A percentile compares a stretch with the other conserved stretches of the same genome.
Conservation (phyloP, 1,140 invertebrate genomes). For the Littorina saxatilis region DNA sequence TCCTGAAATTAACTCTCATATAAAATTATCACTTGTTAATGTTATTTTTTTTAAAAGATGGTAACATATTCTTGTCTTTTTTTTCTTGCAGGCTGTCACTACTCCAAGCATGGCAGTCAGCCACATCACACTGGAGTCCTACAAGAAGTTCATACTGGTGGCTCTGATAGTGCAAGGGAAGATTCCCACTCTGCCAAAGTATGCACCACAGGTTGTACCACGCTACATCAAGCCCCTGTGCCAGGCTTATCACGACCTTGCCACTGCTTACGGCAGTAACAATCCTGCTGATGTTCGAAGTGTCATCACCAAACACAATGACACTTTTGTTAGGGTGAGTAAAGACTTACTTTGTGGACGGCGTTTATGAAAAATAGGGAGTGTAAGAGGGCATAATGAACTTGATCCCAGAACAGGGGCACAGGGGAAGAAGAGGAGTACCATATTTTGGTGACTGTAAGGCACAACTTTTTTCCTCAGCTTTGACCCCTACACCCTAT, state of each 20-base stretch:
- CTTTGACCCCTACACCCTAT: too few species aligned
- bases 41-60: too few species aligned
- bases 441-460: too few species aligned
- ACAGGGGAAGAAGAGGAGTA: too few species aligned
- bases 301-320: conserved; percentile 85
- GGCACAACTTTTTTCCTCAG: too few species aligned
- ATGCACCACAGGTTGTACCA: conserved; percentile 91
- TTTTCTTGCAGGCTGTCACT: conserved; percentile 82
- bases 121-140: conserved; percentile 97
- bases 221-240: conserved; percentile 94
- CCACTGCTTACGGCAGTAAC: conserved; percentile 87
- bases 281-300: conserved; percentile 83
- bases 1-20: too few species aligned
- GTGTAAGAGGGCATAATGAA: too few species aligned
- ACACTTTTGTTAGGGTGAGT: conserved; percentile 82
- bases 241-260: conserved; percentile 92
- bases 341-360: too few species aligned
- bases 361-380: too few species aligned
- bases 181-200: conserved; percentile 89
- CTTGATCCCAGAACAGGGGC: too few species aligned
- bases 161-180: conserved; percentile 93
- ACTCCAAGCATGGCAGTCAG: conserved; percentile 95
- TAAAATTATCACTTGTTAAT: too few species aligned
- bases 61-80: background rate
- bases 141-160: conserved; percentile 96